Evolutionary conservation across 2,113 vertebrate genomes (phyloP).

Genomic region (Lagenorhynchus albirostris): DNA sequence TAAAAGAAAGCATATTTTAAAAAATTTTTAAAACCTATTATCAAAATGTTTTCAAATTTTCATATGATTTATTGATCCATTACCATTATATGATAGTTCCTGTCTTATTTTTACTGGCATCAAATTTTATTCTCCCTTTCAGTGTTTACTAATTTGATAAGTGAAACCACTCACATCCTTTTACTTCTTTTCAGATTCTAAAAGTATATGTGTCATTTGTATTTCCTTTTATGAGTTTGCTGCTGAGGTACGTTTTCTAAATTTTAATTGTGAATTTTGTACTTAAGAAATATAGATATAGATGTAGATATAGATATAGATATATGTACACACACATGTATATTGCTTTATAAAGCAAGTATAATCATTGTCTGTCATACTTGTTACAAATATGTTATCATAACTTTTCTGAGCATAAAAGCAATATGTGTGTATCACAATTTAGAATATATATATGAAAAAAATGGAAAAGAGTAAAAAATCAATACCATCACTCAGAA

Average conservation of each 20-base stretch:
- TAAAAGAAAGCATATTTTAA: not conserved
- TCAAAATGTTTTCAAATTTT: constrained; percentile 16
- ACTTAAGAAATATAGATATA: not conserved
- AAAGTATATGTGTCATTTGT: not conserved
- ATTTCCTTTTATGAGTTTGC: not conserved
- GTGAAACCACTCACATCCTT: not conserved
- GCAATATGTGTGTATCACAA: not conserved
- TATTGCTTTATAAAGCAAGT: not conserved
- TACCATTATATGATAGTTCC: not conserved
- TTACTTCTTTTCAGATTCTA: not conserved
- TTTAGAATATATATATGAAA: not conserved
- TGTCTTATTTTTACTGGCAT: not conserved
- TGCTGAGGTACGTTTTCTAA: not conserved
- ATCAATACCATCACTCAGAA: not conserved
- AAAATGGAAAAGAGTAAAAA: not conserved
- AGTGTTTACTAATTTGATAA: not conserved
- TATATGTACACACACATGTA: not conserved
- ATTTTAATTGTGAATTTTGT: not conserved
- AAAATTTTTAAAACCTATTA: not conserved
- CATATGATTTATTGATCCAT: not conserved
- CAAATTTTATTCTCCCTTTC: not conserved
- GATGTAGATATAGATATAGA: not conserved
- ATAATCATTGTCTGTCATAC: not conserved
- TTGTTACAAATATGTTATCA: not conserved
- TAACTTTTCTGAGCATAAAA: not conserved